Percentiles rank a stretch among this genome's conserved stretches.
These are phyloP conservation scores for Agapetus fuscipes DNA, from an alignment of 2,888 invertebrate species.

Conservation along the genomic window DNA sequence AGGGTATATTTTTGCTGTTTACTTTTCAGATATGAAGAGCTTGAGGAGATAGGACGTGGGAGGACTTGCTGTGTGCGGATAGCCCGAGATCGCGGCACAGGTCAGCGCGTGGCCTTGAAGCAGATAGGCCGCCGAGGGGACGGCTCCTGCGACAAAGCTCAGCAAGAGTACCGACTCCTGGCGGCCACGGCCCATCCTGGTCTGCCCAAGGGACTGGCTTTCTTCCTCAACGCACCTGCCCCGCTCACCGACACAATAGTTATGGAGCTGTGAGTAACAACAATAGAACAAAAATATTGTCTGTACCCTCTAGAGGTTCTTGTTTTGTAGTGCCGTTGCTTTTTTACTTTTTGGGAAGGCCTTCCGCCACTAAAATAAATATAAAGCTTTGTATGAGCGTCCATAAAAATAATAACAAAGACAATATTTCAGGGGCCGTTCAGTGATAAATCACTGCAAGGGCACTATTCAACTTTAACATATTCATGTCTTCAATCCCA, in stretches of 20 bases:
- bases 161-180: slow-evolving; percentile 61
- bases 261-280: slow-evolving; percentile 55
- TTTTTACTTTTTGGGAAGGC: no score
- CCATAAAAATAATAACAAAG: no score
- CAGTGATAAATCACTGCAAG: no score
- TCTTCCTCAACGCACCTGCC: slow-evolving; percentile 65
- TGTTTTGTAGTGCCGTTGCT: no score
- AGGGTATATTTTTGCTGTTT: no score
- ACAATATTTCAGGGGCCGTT: no score
- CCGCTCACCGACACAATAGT: slow-evolving; percentile 65
- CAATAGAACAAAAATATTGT: slow-evolving; percentile 8
- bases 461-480: no score
- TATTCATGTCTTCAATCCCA: no score
- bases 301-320: no score
- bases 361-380: no score
- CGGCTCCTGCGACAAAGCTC: slow-evolving; percentile 54
- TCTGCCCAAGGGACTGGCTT: slow-evolving; percentile 61
- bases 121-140: slow-evolving; percentile 53
- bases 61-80: slow-evolving; percentile 62
- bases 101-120: slow-evolving; percentile 67
- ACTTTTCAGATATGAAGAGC: slow-evolving; percentile 47
- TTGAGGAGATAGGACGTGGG: slow-evolving; percentile 63
- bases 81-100: slow-evolving; percentile 65
- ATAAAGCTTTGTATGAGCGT: no score
- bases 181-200: slow-evolving; percentile 61